Conservation (phyloP, 2,888 invertebrate species). For the Troides oblongomaculatus region DNA sequence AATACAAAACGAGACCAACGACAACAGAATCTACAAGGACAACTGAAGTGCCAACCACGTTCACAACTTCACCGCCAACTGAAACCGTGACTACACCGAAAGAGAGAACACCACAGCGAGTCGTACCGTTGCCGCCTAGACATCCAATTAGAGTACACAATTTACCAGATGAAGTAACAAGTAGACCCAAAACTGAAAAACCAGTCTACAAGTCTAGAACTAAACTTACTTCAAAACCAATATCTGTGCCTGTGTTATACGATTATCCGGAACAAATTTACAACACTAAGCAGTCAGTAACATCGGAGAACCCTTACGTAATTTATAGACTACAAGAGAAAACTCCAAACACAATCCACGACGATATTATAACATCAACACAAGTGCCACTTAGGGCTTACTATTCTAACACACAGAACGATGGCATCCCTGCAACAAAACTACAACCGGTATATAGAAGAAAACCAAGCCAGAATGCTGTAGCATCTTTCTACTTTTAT, state of each 20-base stretch:
- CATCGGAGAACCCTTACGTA: slow-evolving; percentile 73
- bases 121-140: slow-evolving; percentile 59
- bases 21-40: slow-evolving; percentile 60
- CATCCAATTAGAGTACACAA: slow-evolving; percentile 70
- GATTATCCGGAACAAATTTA: slow-evolving; percentile 71
- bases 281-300: slow-evolving; percentile 65
- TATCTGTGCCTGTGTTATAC: slow-evolving; percentile 72
- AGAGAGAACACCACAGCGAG: slow-evolving; percentile 61
- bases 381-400: slow-evolving; percentile 82
- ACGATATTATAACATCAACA: slow-evolving; percentile 78
- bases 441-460: slow-evolving; percentile 72
- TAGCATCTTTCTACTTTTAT: slow-evolving; percentile 84
- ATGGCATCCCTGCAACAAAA: slow-evolving; percentile 77
- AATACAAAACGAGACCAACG: slow-evolving; percentile 65
- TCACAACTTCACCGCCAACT: slow-evolving; percentile 61
- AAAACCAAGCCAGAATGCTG: slow-evolving; percentile 67
- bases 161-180: slow-evolving; percentile 59
- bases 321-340: slow-evolving; percentile 75
- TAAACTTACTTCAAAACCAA: slow-evolving; percentile 73
- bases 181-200: slow-evolving; percentile 68
- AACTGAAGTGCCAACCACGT: slow-evolving; percentile 65
- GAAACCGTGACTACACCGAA: slow-evolving; percentile 67
- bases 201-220: slow-evolving; percentile 70
- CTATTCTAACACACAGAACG: slow-evolving; percentile 79
- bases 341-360: slow-evolving; percentile 49